These are phyloP conservation scores for Cnemophilus loriae DNA, from an alignment of 2,113 vertebrate genomes.

Conservation along the genomic window DNA sequence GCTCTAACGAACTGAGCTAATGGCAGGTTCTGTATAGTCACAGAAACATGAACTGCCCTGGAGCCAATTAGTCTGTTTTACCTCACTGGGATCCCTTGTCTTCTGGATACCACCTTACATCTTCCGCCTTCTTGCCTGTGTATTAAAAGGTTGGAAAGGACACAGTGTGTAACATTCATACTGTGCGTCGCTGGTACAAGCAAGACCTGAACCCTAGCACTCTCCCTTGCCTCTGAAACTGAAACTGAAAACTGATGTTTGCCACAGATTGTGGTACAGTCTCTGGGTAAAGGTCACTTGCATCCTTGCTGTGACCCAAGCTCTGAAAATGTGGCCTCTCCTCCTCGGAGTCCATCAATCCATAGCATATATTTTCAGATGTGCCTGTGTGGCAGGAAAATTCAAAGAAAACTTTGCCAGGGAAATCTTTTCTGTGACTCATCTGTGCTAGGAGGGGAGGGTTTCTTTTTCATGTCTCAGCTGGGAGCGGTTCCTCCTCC, in stretches of 20 bases:
- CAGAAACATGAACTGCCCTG: not conserved
- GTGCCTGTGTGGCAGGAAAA: not conserved
- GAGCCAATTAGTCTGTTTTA: not conserved
- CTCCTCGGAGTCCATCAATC: not conserved
- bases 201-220: not conserved
- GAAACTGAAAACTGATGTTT: not conserved
- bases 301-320: not conserved
- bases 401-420: not conserved
- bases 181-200: not conserved
- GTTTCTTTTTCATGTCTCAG: not conserved
- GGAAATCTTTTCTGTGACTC: not conserved
- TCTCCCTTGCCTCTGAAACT: not conserved
- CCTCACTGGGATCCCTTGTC: not conserved
- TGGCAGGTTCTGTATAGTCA: not conserved
- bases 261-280: not conserved
- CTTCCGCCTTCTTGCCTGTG: not conserved
- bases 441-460: not conserved
- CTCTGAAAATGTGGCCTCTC: not conserved
- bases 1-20: fast-evolving
- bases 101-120: not conserved
- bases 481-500: not conserved
- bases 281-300: not conserved
- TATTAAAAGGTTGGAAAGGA: not conserved
- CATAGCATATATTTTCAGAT: not conserved
- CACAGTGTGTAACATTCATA: not conserved